Base-by-base conservation (phyloP, 1,140 invertebrate genomes). In the Drosophila micromelanica region DNA sequence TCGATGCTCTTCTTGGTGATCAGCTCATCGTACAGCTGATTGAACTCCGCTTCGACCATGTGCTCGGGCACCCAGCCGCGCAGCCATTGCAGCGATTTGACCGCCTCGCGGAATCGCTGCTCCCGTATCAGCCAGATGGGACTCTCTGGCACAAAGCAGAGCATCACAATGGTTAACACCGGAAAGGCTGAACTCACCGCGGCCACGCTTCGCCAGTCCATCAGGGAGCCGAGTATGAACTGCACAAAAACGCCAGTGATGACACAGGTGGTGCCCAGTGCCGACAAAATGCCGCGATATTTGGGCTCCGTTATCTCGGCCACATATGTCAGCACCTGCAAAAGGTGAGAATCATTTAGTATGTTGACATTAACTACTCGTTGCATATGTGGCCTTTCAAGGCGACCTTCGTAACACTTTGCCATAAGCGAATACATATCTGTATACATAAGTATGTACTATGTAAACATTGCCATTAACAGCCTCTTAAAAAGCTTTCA, bases 231-330 rank as follows among this genome's bases (percentile, higher is more conserved):
- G 23, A 96, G 91, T 9, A 96, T 91, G 86, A 96, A 95, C 82
- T 95, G 94, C 0, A 94, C 93, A 73, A 96, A 95, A 1, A 96
- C 93, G 1, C 96, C 96, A 0, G 95, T 86, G 38, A 96, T 96
- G 51, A 96, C 94, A 64, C 95, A 93, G 91, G 96, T 94, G 1
- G 95, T 94, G 13, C 96, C 95, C 11, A 95, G 95, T 1, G 96
- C 95, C 1, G 96, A 94, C 13, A 97, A 90, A 68, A 95, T 94
- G 4, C 96, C 96, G 32, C 96, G 93, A 11, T 96, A 92, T 80
- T 96, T 94, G 0, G 96, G 96, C 77, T 96, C 95, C 2, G 96
- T 96, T 7, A 97, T 94, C 92, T 97, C 96, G 2, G 96, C 96
- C 8, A 96, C 95, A 86, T 96, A 97, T 0, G 96, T 96, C 74